Conservation (phyloP, 2,797 vertebrate genomes). For the Alcedo quadribrachys region DNA sequence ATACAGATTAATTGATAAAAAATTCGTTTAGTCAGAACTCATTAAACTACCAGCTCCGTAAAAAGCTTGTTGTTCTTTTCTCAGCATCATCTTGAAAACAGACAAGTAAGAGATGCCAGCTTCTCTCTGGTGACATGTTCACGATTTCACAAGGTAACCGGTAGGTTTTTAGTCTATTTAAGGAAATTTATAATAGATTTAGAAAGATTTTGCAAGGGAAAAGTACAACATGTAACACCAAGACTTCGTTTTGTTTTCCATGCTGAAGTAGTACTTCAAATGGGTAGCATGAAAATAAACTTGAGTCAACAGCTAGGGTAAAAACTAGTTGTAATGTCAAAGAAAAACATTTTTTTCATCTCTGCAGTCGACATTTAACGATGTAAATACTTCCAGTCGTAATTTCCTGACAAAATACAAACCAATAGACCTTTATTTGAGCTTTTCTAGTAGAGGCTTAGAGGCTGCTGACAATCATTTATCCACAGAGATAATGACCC, state of each 20-base stretch:
- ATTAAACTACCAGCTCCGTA: constrained; percentile 40
- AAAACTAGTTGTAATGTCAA: background rate
- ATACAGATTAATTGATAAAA: background rate
- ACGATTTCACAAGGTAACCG: background rate
- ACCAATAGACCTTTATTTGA: background rate
- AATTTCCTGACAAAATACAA: constrained; percentile 7
- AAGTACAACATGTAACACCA: background rate
- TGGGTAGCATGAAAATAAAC: background rate
- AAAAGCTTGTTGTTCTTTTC: constrained; percentile 20
- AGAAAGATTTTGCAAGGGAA: background rate
- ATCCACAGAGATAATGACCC: background rate
- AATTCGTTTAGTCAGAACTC: constrained; percentile 38
- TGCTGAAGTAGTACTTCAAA: constrained; percentile 18
- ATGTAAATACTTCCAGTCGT: background rate
- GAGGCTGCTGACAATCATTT: background rate
- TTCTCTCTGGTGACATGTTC: background rate
- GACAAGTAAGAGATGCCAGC: background rate
- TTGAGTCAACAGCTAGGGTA: constrained; percentile 22
- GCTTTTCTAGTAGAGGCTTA: background rate
- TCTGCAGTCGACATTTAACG: background rate
- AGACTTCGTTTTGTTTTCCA: background rate
- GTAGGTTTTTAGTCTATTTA: background rate
- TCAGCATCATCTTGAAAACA: background rate
- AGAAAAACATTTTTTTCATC: background rate
- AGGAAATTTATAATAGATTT: background rate